A percentile compares a stretch with the other conserved stretches of the same genome.
Evolutionary conservation across 2,888 invertebrate genomes (phyloP).

Genomic region (Protodeltote pygarga): DNA sequence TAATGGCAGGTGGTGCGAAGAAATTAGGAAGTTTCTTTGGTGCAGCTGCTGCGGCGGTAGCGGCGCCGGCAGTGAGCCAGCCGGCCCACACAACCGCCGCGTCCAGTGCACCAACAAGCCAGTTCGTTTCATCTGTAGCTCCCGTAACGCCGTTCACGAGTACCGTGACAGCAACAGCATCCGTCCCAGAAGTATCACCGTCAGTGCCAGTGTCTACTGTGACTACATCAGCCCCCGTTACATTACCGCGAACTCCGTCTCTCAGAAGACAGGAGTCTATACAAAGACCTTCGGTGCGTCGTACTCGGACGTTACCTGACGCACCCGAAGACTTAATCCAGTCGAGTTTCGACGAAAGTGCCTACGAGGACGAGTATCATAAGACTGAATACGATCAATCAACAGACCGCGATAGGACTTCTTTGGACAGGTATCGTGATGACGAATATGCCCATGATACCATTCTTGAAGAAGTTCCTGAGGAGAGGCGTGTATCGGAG

Average conservation of each 20-base stretch:
- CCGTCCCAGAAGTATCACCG: slow-evolving; percentile 77
- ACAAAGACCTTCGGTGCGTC: slow-evolving; percentile 81
- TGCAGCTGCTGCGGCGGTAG: slow-evolving; percentile 81
- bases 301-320: slow-evolving; percentile 80
- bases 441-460: slow-evolving; percentile 76
- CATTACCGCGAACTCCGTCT: slow-evolving; percentile 78
- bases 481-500: slow-evolving; percentile 73
- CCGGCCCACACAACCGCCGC: slow-evolving; percentile 54
- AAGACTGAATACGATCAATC: slow-evolving; percentile 84
- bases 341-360: slow-evolving; percentile 83
- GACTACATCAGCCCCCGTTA: slow-evolving; percentile 69
- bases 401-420: slow-evolving; percentile 75
- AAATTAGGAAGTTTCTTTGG: slow-evolving; percentile 83
- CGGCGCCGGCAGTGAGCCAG: slow-evolving; percentile 67
- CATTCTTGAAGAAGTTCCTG: slow-evolving; percentile 69
- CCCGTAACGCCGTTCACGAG: slow-evolving; percentile 72
- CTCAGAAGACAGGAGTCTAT: slow-evolving; percentile 83
- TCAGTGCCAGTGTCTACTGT: slow-evolving; percentile 71
- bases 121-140: slow-evolving; percentile 64
- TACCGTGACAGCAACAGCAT: slow-evolving; percentile 69
- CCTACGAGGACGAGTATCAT: slow-evolving; percentile 85
- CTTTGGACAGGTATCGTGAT: slow-evolving; percentile 80
- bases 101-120: slow-evolving; percentile 59
- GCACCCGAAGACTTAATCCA: slow-evolving; percentile 79
- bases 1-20: slow-evolving; percentile 84